Evolutionary conservation across 1,140 invertebrate species (phyloP).

Genomic region (Pissodes strobi): DNA sequence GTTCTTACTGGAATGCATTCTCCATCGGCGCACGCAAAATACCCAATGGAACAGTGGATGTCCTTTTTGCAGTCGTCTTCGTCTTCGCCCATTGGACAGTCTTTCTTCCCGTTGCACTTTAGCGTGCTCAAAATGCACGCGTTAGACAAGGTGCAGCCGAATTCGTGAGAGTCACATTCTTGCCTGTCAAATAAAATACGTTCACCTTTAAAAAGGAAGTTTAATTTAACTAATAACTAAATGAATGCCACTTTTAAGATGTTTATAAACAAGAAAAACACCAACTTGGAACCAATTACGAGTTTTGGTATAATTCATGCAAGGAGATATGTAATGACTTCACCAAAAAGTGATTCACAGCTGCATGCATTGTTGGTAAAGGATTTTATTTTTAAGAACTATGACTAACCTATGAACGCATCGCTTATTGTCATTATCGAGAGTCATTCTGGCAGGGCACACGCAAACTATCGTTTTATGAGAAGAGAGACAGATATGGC

Average conservation of each 20-base stretch:
- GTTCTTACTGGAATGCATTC: constrained; percentile 55
- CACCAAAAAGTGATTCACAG: too few species aligned
- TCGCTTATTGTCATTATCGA: constrained; percentile 58
- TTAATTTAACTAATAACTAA: too few species aligned
- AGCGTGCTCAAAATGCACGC: constrained; percentile 65
- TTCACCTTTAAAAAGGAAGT: too few species aligned
- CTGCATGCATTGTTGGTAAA: too few species aligned
- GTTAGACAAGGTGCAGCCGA: constrained; percentile 64
- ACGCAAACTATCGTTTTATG: constrained; percentile 55
- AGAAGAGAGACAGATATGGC: constrained; percentile 68
- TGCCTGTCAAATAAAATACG: constrained; percentile 23
- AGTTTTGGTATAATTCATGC: too few species aligned
- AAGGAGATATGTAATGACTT: too few species aligned
- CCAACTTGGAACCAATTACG: too few species aligned
- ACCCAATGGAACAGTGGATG: constrained; percentile 42
- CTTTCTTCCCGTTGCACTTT: constrained; percentile 71
- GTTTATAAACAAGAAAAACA: too few species aligned
- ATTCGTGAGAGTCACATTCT: constrained; percentile 59
- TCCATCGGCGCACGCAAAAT: constrained; percentile 64
- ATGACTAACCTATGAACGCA: constrained; percentile 54
- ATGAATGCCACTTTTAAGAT: too few species aligned
- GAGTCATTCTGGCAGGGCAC: constrained; percentile 64
- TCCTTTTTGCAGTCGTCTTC: constrained; percentile 64
- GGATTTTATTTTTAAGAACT: too few species aligned
- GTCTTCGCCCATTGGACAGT: constrained; percentile 72